phyloP scores from a whole-genome alignment of 1,140 invertebrate species.

The Marisa cornuarietis region DNA sequence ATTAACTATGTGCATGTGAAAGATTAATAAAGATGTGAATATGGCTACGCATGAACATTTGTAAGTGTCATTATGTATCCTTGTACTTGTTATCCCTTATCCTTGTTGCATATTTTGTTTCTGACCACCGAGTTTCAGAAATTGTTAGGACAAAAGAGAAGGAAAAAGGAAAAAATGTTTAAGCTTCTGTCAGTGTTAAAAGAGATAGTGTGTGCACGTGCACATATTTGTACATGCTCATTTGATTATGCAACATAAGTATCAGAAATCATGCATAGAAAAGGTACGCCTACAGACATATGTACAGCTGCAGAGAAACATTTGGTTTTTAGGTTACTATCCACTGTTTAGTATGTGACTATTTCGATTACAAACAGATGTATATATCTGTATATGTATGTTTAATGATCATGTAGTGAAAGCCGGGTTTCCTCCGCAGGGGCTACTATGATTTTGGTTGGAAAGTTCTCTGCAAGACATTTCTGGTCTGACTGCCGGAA shows the following conservation, averaged over 20 bases:
- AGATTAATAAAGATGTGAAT: neutral
- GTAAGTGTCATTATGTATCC: neutral
- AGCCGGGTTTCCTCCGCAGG: conserved; percentile 35
- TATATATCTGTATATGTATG: neutral
- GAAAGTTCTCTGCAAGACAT: conserved; percentile 56
- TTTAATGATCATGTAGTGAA: no score
- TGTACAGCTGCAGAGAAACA: neutral
- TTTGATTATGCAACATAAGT: neutral
- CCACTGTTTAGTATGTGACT: no score
- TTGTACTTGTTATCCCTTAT: no score
- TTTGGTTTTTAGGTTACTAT: neutral
- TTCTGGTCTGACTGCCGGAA: conserved; percentile 55
- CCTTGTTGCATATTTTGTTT: no score
- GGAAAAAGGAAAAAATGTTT: neutral
- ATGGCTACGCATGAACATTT: neutral
- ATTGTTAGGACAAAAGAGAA: no score
- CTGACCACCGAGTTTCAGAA: no score
- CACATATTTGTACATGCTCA: neutral
- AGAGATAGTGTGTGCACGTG: neutral
- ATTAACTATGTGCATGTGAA: neutral
- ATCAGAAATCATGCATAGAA: neutral
- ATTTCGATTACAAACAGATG: neutral
- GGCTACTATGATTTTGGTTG: conserved; percentile 48
- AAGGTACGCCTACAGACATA: neutral
- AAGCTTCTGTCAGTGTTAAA: neutral